Percentiles rank a stretch among this genome's conserved stretches.
phyloP scores from a whole-genome alignment of 2,797 vertebrate genomes.

The Sebastes itinus region DNA sequence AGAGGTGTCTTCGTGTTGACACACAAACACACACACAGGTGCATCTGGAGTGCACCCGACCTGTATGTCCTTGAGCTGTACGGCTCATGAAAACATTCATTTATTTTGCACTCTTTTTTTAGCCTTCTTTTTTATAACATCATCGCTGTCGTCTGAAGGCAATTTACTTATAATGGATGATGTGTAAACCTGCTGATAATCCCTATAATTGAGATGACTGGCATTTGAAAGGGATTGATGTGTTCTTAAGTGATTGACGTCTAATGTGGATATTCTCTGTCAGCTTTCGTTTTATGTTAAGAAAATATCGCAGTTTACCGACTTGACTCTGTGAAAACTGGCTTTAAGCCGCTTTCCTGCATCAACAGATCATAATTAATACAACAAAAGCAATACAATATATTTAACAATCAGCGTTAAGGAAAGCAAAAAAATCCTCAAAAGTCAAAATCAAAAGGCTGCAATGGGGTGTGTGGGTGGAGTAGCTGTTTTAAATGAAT shows the following conservation, averaged over 20 bases:
- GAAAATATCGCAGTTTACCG: background rate
- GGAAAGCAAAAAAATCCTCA: background rate
- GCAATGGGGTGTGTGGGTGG: background rate
- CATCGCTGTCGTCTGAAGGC: background rate
- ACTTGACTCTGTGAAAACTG: background rate
- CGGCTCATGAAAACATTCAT: background rate
- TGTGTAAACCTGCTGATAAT: background rate
- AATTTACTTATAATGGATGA: background rate
- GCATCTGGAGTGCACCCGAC: background rate
- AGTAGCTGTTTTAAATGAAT: slow-evolving; percentile 5
- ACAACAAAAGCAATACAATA: background rate
- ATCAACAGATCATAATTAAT: background rate
- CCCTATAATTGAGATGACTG: background rate
- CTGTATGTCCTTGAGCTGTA: background rate
- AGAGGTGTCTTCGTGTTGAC: slow-evolving; percentile 11
- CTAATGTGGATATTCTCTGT: background rate
- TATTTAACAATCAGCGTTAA: background rate
- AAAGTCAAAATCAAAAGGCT: background rate
- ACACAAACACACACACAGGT: slow-evolving; percentile 18
- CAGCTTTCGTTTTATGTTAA: background rate
- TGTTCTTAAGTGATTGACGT: background rate
- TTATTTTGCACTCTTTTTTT: background rate
- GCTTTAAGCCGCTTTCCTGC: background rate
- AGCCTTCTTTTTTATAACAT: background rate
- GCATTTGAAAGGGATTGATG: background rate